Evolutionary conservation across 2,113 vertebrate species (phyloP).

Genomic region (Scytalopus superciliaris): DNA sequence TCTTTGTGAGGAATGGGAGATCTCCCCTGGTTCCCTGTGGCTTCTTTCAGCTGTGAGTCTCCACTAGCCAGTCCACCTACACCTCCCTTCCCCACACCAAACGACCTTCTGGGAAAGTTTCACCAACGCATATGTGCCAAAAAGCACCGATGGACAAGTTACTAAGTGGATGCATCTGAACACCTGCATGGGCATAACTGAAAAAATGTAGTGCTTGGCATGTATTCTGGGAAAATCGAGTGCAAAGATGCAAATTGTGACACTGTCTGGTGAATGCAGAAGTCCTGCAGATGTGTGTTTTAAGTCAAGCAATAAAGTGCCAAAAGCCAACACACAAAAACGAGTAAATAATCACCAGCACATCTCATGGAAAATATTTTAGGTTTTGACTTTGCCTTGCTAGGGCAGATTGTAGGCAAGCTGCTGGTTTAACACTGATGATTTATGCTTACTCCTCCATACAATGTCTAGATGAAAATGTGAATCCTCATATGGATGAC

Average conservation of each 20-base stretch:
- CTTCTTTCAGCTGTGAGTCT: conserved; percentile 43
- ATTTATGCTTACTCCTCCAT: neutral
- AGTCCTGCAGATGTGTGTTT: conserved; percentile 1
- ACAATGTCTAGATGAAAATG: neutral
- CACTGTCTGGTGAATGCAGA: conserved; percentile 13
- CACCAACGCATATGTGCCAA: neutral
- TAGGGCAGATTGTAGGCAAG: neutral
- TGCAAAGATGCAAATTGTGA: neutral
- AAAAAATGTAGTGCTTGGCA: neutral
- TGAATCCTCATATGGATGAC: neutral
- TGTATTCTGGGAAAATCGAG: neutral
- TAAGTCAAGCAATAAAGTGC: conserved; percentile 65
- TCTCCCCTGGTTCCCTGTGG: conserved; percentile 16
- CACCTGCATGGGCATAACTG: neutral
- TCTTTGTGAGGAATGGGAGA: conserved; percentile 3
- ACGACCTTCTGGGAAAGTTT: conserved; percentile 38
- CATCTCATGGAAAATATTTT: neutral
- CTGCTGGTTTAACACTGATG: neutral
- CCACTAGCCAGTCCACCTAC: conserved; percentile 19
- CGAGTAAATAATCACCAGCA: conserved; percentile 50
- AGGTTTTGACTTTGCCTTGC: conserved; percentile 5
- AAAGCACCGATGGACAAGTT: neutral
- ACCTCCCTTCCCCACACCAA: neutral
- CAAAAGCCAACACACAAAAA: conserved; percentile 3
- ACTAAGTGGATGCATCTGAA: neutral